Evolutionary conservation across 2,797 vertebrate species (phyloP).

Genomic region (Todus mexicanus): DNA sequence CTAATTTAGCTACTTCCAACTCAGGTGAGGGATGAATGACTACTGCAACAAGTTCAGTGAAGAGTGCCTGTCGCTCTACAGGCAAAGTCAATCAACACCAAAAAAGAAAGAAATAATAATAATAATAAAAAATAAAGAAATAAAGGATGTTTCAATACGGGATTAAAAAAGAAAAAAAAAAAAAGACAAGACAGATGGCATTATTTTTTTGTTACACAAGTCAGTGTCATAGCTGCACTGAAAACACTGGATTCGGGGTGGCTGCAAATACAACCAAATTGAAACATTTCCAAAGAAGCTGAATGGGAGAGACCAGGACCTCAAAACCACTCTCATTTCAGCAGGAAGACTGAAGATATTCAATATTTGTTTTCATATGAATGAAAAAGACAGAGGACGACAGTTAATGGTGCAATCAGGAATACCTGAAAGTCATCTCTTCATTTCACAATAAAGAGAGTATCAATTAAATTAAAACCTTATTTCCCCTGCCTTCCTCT

Average conservation of each 20-base stretch:
- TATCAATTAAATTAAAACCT: neutral
- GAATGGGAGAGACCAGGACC: neutral
- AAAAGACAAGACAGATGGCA: conserved; percentile 39
- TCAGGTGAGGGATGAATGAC: neutral
- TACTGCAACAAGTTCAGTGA: neutral
- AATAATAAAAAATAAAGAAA: neutral
- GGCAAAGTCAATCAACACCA: neutral
- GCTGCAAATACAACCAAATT: neutral
- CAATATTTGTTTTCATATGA: neutral
- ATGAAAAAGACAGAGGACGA: neutral
- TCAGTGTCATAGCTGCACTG: neutral
- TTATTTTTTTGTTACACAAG: conserved; percentile 34
- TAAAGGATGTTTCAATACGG: neutral
- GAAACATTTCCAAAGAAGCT: neutral
- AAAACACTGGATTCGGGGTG: neutral
- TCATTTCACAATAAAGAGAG: neutral
- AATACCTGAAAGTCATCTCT: neutral
- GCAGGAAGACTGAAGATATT: neutral
- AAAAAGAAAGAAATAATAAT: neutral
- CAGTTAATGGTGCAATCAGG: neutral
- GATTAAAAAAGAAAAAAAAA: neutral
- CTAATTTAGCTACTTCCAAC: neutral
- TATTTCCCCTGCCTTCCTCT: neutral
- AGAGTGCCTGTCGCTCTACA: neutral
- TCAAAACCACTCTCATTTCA: neutral